Evolutionary conservation across 2,113 vertebrate species (phyloP), one percentile per base, ranked within the genome.

Genomic region (Neopipo cinnamomea): DNA sequence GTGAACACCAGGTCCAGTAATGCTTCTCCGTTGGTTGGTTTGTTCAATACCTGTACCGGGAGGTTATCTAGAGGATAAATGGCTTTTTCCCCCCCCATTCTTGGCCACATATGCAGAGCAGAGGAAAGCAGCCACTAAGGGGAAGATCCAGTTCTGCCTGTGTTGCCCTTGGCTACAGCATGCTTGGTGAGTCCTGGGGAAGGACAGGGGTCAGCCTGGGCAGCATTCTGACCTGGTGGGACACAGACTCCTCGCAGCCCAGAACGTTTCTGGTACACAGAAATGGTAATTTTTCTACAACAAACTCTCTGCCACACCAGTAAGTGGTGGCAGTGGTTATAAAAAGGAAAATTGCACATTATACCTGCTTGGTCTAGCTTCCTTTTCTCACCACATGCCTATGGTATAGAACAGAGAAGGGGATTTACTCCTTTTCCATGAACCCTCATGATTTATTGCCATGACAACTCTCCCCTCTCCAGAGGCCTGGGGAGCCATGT

Each of bases 381-480:
- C 52, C 35, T 86, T 85, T 82, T 80, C 75, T 70, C 53, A 50
- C 37, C 35, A 42, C 56, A 65, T 62, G 49, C 41, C 50, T 72
- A 46, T 0, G 14, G 58, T 44, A 72, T 13, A 91, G 62, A 50
- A 95, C 18, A 67, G 50, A 93, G 49, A 85, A 93, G 37, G 11
- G 75, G 58, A 86, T 93, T 89, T 65, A 58, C 66, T 88, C 91
- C 47, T 95, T 86, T 76, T 84, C 81, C 79, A 93, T n/a, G n/a
- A 94, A 73, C 73, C 55, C 77, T 94, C 80, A 88, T 66, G 84
- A 89, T 91, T 93, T 94, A 94, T 96, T 93, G 87, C 96, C 89
- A 96, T 91, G 79, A 92, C 85, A 97, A 97, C 88, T 80, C 91
- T 95, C 68, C 87, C 91, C 90, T 95, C 66, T 93, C 86, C 78